Conservation (phyloP, 1,140 invertebrate genomes). For the Euura lappo region DNA sequence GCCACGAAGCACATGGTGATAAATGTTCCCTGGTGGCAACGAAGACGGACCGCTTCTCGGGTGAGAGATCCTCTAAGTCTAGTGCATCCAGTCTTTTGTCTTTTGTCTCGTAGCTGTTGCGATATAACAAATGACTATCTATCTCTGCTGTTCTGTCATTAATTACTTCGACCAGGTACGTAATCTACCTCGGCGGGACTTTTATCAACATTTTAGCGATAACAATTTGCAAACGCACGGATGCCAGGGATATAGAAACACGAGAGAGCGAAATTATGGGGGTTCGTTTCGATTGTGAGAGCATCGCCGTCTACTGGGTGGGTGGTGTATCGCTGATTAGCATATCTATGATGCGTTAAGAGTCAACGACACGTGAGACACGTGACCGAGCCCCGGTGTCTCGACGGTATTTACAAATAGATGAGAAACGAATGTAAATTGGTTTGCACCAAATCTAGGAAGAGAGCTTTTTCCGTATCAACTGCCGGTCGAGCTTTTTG, state of each 20-base stretch:
- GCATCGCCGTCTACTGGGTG: background rate
- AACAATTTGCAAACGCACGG: constrained; percentile 1
- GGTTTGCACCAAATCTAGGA: too few species aligned
- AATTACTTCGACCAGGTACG: background rate
- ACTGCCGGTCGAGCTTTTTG: too few species aligned
- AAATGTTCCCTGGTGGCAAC: background rate
- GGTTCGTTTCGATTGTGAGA: background rate
- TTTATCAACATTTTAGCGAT: background rate
- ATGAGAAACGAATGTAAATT: too few species aligned
- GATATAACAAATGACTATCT: background rate
- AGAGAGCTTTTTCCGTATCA: too few species aligned
- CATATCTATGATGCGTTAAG: background rate
- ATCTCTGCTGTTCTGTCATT: background rate
- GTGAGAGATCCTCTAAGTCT: constrained; percentile 4
- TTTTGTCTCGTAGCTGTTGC: background rate
- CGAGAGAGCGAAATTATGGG: background rate
- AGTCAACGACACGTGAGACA: constrained; percentile 6
- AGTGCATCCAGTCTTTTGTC: background rate
- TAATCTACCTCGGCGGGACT: background rate
- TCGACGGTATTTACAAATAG: background rate
- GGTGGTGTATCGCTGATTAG: background rate
- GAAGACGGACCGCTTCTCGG: background rate
- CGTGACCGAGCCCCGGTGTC: background rate
- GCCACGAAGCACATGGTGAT: background rate
- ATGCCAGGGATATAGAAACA: background rate